Conservation (phyloP, 35 echinoderm and acorn worm genomes). For the Nesometra sesokonis region DNA sequence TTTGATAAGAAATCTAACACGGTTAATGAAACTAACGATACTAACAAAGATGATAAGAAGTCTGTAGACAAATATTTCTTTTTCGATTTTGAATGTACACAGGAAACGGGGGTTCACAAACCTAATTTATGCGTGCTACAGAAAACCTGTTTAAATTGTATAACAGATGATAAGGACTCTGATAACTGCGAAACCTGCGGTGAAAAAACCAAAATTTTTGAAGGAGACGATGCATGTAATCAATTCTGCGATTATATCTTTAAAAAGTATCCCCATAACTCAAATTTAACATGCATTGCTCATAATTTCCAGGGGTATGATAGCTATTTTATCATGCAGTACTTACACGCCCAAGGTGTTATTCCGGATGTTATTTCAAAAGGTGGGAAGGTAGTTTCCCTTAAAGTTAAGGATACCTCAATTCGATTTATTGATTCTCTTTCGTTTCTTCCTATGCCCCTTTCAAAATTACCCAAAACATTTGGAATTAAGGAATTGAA, state of each 20-base stretch:
- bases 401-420: background rate
- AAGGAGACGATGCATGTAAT: background rate
- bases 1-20: too few relatives aligned
- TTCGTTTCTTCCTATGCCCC: constrained; percentile 12
- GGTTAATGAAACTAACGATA: background rate
- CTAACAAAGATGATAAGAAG: background rate
- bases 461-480: constrained; percentile 42
- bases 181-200: background rate
- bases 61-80: background rate
- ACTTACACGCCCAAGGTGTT: background rate
- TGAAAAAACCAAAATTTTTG: background rate
- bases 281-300: background rate
- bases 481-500: constrained; percentile 37
- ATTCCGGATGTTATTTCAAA: constrained; percentile 33
- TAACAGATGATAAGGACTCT: background rate
- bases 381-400: constrained; percentile 20
- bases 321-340: constrained; percentile 27
- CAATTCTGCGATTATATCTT: background rate
- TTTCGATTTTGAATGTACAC: background rate
- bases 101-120: background rate
- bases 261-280: background rate
- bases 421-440: constrained; percentile 30
- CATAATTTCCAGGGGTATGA: background rate
- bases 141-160: background rate
- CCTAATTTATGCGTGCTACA: background rate